Conservation (phyloP, 1,140 invertebrate genomes). For the Sitobion miscanthi region DNA sequence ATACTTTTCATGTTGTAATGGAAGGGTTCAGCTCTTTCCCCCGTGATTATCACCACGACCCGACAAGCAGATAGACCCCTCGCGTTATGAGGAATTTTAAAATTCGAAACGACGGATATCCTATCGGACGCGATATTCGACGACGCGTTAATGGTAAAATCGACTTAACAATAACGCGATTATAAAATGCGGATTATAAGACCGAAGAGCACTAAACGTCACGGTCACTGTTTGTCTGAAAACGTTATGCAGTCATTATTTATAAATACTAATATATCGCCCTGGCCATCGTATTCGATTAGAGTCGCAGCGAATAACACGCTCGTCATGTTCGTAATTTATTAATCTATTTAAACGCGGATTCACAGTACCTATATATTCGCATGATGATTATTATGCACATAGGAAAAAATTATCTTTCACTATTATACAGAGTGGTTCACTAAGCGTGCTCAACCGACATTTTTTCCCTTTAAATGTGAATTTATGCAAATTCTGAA, state of each 20-base stretch:
- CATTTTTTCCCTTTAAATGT: no score
- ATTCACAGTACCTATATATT: no score
- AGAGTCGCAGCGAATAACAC: not conserved
- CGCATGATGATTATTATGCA: no score
- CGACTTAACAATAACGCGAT: slow-evolving; percentile 23
- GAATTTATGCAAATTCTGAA: no score
- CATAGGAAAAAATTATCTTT: no score
- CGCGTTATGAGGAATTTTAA: slow-evolving; percentile 8
- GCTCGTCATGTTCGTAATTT: not conserved
- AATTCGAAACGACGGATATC: not conserved
- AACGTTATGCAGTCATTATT: not conserved
- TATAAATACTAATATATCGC: not conserved
- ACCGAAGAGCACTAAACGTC: not conserved
- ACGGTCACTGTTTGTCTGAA: not conserved
- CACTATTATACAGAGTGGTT: no score
- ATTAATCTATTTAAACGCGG: not conserved
- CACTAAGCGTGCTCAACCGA: no score
- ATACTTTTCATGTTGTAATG: no score
- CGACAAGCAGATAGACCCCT: not conserved
- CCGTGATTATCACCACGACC: no score
- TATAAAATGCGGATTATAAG: not conserved
- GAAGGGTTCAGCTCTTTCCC: no score
- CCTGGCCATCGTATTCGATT: not conserved
- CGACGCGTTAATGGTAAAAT: not conserved
- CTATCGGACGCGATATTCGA: not conserved